Percentiles rank a stretch among this genome's conserved stretches.
Evolutionary conservation across 2,113 vertebrate genomes (phyloP).

Genomic region (Sitta europaea): DNA sequence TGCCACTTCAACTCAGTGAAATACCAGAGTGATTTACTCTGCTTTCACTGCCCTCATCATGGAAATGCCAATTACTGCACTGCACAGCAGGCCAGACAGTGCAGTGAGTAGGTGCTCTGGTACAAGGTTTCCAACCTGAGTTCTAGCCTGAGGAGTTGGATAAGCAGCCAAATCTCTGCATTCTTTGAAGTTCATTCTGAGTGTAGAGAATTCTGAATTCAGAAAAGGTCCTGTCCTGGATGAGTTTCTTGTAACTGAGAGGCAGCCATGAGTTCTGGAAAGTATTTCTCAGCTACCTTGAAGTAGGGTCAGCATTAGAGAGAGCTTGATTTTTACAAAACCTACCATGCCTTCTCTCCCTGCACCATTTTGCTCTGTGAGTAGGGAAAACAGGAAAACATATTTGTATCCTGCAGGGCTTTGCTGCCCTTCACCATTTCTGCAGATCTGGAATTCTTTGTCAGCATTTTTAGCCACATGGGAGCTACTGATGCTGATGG

Average conservation of each 20-base stretch:
- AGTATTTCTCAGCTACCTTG: not conserved
- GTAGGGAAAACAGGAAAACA: not conserved
- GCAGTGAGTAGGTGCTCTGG: not conserved
- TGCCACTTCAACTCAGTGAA: not conserved
- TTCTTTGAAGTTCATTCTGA: not conserved
- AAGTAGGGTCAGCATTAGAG: not conserved
- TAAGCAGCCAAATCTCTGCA: not conserved
- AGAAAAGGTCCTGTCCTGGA: not conserved
- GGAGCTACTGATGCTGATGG: not conserved
- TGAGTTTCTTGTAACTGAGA: not conserved
- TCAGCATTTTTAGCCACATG: not conserved
- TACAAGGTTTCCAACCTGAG: not conserved
- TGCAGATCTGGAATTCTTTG: not conserved
- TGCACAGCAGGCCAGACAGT: not conserved
- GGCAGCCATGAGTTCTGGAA: not conserved
- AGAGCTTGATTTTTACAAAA: not conserved
- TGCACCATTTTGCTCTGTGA: not conserved
- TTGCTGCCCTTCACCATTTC: not conserved
- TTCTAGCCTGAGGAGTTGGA: not conserved
- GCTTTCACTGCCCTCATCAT: not conserved
- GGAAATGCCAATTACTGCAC: not conserved
- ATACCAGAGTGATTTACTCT: not conserved
- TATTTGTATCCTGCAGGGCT: not conserved
- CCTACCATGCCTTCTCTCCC: not conserved
- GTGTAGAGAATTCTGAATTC: not conserved